Percentiles rank a stretch among this genome's conserved stretches.
Conservation (phyloP, 37 sponge, comb jelly and placozoan species). For the Tethya wilhelma region DNA sequence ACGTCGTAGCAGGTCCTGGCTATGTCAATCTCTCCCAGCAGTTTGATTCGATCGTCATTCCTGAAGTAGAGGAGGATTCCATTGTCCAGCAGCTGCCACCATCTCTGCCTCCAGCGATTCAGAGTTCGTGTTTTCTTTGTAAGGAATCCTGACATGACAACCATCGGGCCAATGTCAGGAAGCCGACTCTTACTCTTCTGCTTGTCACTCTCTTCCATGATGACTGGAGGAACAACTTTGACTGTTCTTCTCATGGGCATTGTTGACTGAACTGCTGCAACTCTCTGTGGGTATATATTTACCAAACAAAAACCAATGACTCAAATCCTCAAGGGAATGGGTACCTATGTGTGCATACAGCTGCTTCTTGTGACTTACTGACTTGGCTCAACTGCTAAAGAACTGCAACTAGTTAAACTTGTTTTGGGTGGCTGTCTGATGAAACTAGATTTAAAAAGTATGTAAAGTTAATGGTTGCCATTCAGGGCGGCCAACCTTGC, state of each 20-base stretch:
- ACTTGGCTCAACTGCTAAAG: too few relatives aligned
- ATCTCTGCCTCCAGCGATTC: slow-evolving; percentile 59
- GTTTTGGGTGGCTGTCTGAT: too few relatives aligned
- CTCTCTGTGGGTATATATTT: neutral
- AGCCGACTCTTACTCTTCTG: too few relatives aligned
- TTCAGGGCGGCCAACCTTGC: too few relatives aligned
- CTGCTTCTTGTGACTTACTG: too few relatives aligned
- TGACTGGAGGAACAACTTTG: slow-evolving; percentile 11
- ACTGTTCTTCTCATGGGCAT: neutral
- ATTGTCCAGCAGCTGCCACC: slow-evolving; percentile 66
- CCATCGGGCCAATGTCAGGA: slow-evolving; percentile 17
- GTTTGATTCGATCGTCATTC: slow-evolving; percentile 28
- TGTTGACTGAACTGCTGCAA: too few relatives aligned
- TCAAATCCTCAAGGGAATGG: neutral
- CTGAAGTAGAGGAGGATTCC: slow-evolving; percentile 59
- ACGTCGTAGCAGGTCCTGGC: slow-evolving; percentile 65
- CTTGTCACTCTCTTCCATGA: neutral
- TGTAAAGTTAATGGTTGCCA: too few relatives aligned
- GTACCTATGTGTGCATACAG: too few relatives aligned
- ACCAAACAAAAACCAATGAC: neutral
- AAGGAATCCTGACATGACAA: slow-evolving; percentile 51
- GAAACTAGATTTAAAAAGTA: too few relatives aligned
- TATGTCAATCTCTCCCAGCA: slow-evolving; percentile 59
- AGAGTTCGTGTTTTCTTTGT: slow-evolving; percentile 45
- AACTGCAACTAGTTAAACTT: too few relatives aligned